These are phyloP conservation scores for Hoplias malabaricus DNA, from an alignment of 2,113 vertebrate species.

Conservation along the genomic window DNA sequence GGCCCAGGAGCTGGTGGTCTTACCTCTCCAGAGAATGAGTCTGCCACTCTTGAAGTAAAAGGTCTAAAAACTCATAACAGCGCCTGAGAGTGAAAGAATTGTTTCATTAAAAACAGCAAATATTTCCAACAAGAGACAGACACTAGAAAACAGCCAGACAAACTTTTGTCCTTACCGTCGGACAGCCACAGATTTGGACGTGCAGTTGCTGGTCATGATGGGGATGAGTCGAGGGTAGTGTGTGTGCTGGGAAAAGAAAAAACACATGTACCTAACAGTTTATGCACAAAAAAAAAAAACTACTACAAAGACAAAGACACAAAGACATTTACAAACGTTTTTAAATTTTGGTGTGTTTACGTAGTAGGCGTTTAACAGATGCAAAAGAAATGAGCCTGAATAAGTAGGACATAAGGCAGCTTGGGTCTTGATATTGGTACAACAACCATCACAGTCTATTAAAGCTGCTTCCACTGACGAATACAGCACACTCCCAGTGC, in stretches of 20 bases:
- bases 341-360: background rate
- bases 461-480: background rate
- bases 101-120: background rate
- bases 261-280: background rate
- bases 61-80: constrained; percentile 90
- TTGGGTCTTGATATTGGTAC: too few species aligned
- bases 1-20: constrained; percentile 3
- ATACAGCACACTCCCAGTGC: background rate
- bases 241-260: constrained; percentile 79
- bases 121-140: background rate
- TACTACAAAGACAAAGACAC: background rate
- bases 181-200: constrained; percentile 91
- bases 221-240: constrained; percentile 94
- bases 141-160: background rate
- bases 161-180: constrained; percentile 80
- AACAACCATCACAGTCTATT: background rate
- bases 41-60: constrained; percentile 90
- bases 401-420: background rate
- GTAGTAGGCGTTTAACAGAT: background rate
- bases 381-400: background rate
- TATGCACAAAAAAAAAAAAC: background rate
- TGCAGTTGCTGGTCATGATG: constrained; percentile 93
- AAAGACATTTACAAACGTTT: background rate
- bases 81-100: constrained; percentile 72
- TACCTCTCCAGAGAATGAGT: constrained; percentile 88